Conservation (phyloP, 2,888 invertebrate genomes). For the Brenthis ino region DNA sequence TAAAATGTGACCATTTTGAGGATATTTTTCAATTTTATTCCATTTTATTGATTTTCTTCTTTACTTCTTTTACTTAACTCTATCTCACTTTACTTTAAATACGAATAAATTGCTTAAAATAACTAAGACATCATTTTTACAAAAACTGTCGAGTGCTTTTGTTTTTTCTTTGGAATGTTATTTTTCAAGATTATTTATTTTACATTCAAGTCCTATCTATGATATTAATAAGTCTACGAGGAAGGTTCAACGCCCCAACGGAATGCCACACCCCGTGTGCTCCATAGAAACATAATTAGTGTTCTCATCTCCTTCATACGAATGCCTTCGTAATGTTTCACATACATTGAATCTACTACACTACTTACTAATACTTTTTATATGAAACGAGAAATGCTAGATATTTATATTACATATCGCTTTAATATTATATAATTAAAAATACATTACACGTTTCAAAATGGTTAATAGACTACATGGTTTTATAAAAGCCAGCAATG, state of each 20-base stretch:
- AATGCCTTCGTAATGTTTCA: constrained; percentile 53
- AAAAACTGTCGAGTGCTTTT: too few species aligned
- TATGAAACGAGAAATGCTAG: constrained; percentile 15
- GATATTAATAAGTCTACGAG: constrained; percentile 46
- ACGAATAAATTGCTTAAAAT: too few species aligned
- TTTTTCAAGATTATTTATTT: background rate
- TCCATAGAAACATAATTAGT: constrained; percentile 78
- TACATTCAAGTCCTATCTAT: constrained; percentile 40
- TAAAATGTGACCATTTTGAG: too few species aligned
- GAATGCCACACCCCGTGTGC: constrained; percentile 73
- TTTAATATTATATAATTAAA: constrained; percentile 16
- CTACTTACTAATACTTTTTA: constrained; percentile 20
- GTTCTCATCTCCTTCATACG: constrained; percentile 64
- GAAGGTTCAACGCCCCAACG: constrained; percentile 62
- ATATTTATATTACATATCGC: constrained; percentile 16
- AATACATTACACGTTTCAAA: constrained; percentile 12
- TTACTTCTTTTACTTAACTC: too few species aligned
- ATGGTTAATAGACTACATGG: constrained; percentile 14
- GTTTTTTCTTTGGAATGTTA: too few species aligned
- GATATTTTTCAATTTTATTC: too few species aligned
- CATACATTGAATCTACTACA: constrained; percentile 52
- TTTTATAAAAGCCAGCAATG: constrained; percentile 41
- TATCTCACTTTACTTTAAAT: too few species aligned
- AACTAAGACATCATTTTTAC: too few species aligned
- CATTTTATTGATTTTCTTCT: too few species aligned